A percentile compares a stretch with the other conserved stretches of the same genome.
phyloP scores from a whole-genome alignment of 2,888 invertebrate genomes.

The Parascotia fuliginaria region DNA sequence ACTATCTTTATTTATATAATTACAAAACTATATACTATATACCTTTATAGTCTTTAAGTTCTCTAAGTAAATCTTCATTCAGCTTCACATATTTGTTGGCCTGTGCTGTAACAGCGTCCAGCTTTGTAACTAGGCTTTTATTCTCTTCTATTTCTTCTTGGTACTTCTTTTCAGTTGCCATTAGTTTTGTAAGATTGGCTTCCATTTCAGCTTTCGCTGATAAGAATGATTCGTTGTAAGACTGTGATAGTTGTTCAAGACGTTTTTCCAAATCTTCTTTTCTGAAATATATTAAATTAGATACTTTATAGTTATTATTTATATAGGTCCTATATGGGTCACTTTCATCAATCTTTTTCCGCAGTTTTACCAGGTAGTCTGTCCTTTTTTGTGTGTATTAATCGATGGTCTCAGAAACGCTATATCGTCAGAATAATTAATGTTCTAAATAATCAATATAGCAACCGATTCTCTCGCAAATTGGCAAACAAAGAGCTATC shows the following conservation, averaged over 20 bases:
- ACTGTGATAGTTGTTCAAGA: slow-evolving; percentile 58
- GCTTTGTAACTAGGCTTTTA: slow-evolving; percentile 51
- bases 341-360: too few relatives aligned
- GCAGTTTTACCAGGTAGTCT: too few relatives aligned
- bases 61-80: slow-evolving; percentile 47
- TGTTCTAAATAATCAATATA: too few relatives aligned
- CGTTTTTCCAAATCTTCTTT: slow-evolving; percentile 72
- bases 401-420: too few relatives aligned
- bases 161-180: slow-evolving; percentile 66
- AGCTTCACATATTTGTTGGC: slow-evolving; percentile 50
- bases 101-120: slow-evolving; percentile 55
- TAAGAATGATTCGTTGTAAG: slow-evolving; percentile 64
- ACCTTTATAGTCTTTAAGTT: slow-evolving; percentile 49
- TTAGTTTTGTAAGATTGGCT: slow-evolving; percentile 54
- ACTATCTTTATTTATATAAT: not conserved
- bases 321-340: too few relatives aligned
- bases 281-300: slow-evolving; percentile 42
- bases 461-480: too few relatives aligned
- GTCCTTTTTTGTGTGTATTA: too few relatives aligned
- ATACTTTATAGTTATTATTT: too few relatives aligned
- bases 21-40: too few relatives aligned
- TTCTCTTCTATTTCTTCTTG: slow-evolving; percentile 58
- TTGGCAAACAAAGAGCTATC: too few relatives aligned
- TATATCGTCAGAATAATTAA: too few relatives aligned
- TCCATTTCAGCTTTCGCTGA: slow-evolving; percentile 62